Base-by-base conservation (phyloP, 1,140 invertebrate genomes). In the Eciton burchellii region DNA sequence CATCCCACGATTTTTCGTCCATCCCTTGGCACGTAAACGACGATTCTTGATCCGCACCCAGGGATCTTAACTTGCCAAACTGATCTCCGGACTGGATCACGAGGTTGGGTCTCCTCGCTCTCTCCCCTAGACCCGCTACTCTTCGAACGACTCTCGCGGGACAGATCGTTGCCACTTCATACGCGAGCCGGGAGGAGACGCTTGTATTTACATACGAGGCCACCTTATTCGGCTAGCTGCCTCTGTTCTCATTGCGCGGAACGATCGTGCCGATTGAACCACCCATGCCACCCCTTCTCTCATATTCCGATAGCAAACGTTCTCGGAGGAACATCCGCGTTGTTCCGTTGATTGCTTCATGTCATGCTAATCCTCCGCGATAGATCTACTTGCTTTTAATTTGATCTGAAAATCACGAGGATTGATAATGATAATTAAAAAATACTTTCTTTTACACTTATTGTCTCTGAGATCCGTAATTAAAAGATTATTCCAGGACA, bases 91-190 rank as follows among this genome's bases (percentile, higher is more conserved):
- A 19, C 21, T 62, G n/a, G 59, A 73, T 24, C 26, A 9, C 9
- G 11, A 19, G 66, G n/a, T 59, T 63, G 56, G 35, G n/a, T n/a
- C n/a, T n/a, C n/a, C n/a, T n/a, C n/a, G n/a, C n/a, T n/a, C n/a
- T 65, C 59, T 49, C 72, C 79, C 66, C 29, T 49, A 24, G 79
- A 68, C 54, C 82, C 16, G 65, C 43, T 65, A 47, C 57, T 68
- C 35, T 56, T 72, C 56, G 73, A 88, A 88, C 62, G 54, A 3
- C 79, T 76, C 87, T 54, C 86, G n/a, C 1, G 84, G 52, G 86
- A 82, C 54, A 74, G 84, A 89, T 86, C 87, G 87, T 89, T 82
- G 88, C 77, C 87, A 89, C 84, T 63, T 89, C 84, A 65, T 89
- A 81, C 82, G 43, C 68, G 79, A 73, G 41, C 76, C 56, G 26